These are phyloP conservation scores for Enoplosus armatus DNA, from an alignment of 2,797 vertebrate species.

Conservation along the genomic window DNA sequence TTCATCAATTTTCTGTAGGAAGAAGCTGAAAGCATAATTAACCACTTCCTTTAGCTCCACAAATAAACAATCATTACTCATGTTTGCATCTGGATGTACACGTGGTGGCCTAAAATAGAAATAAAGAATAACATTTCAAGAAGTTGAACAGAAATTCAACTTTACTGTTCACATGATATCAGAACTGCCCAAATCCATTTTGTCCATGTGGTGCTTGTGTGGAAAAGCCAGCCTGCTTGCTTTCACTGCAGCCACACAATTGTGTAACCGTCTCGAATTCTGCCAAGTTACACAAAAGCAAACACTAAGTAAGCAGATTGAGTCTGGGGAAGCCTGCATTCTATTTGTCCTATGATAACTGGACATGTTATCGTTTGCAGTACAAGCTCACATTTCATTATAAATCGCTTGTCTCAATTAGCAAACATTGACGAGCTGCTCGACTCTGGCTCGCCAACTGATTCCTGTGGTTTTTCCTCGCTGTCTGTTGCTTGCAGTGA, in stretches of 20 bases:
- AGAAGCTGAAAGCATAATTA: constrained; percentile 72
- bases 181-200: constrained; percentile 23
- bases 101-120: constrained; percentile 21
- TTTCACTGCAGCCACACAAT: constrained; percentile 46
- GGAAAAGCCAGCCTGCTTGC: constrained; percentile 33
- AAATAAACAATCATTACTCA: constrained; percentile 75
- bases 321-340: constrained; percentile 50
- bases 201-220: constrained; percentile 34
- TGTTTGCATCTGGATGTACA: constrained; percentile 48
- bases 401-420: constrained; percentile 57
- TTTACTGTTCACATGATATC: constrained; percentile 52
- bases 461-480: constrained; percentile 29
- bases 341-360: constrained; percentile 57
- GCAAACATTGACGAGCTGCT: constrained; percentile 49
- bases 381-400: constrained; percentile 50
- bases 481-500: constrained; percentile 31
- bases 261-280: constrained; percentile 40
- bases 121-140: constrained; percentile 21
- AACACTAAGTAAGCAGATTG: constrained; percentile 67
- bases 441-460: constrained; percentile 1
- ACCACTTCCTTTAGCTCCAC: constrained; percentile 67
- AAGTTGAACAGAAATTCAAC: constrained; percentile 42
- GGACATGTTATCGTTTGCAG: constrained; percentile 55
- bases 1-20: constrained; percentile 69
- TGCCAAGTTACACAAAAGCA: constrained; percentile 74